Evolutionary conservation across 2,888 invertebrate genomes (phyloP).

Genomic region (Nebria brevicollis): DNA sequence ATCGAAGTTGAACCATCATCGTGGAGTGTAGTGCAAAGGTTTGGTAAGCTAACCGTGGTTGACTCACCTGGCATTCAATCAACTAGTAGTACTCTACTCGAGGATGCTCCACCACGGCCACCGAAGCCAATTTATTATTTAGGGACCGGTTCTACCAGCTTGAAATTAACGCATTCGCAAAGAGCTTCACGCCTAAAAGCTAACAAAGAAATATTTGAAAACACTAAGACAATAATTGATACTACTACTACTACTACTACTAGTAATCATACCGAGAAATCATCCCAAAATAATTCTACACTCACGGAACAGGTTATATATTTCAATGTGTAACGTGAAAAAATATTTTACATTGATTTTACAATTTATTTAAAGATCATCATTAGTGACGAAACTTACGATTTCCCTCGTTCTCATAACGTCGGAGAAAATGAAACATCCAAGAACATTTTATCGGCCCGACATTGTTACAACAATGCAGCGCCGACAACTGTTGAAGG

Average conservation of each 20-base stretch:
- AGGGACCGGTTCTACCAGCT: slow-evolving; percentile 64
- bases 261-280: slow-evolving; percentile 9
- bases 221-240: neutral
- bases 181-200: slow-evolving; percentile 22
- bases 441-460: slow-evolving; percentile 55
- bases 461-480: slow-evolving; percentile 72
- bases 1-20: slow-evolving; percentile 65
- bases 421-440: slow-evolving; percentile 55
- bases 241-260: neutral
- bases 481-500: slow-evolving; percentile 67
- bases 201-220: slow-evolving; percentile 33
- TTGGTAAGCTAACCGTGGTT: slow-evolving; percentile 55
- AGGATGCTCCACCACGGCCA: slow-evolving; percentile 74
- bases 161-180: slow-evolving; percentile 58
- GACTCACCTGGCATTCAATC: slow-evolving; percentile 38
- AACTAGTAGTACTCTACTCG: slow-evolving; percentile 52
- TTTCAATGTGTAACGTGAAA: neutral
- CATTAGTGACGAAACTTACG: slow-evolving; percentile 71
- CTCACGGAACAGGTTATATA: neutral
- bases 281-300: neutral
- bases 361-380: slow-evolving; percentile 48
- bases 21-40: slow-evolving; percentile 67
- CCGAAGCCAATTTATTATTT: slow-evolving; percentile 76
- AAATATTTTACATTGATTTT: neutral
- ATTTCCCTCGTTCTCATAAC: slow-evolving; percentile 77